A percentile compares a stretch with the other conserved stretches of the same genome.
These are phyloP conservation scores for Plagiodera versicolora DNA, from an alignment of 2,888 invertebrate genomes.

Conservation along the genomic window DNA sequence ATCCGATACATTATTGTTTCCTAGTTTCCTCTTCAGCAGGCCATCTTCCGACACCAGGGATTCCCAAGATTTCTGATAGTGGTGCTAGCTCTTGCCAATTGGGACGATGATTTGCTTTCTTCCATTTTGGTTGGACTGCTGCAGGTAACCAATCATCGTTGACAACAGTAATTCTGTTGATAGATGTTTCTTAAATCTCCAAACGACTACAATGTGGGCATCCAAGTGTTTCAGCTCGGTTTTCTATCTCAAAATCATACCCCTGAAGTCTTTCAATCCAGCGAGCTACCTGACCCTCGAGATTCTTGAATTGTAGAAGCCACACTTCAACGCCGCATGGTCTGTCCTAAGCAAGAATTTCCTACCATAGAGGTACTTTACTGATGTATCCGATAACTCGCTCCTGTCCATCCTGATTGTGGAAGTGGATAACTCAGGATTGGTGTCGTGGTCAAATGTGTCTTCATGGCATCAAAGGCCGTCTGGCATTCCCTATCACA, in stretches of 20 bases:
- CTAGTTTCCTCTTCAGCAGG: neutral
- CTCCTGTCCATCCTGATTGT: conserved; percentile 21
- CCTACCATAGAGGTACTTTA: conserved; percentile 39
- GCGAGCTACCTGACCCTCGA: conserved; percentile 44
- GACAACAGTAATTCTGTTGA: neutral
- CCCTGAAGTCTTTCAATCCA: conserved; percentile 41
- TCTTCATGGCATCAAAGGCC: neutral
- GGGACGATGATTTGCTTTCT: neutral
- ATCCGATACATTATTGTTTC: neutral
- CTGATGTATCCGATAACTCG: conserved; percentile 37
- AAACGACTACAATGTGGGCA: conserved; percentile 18
- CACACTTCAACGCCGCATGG: conserved; percentile 43
- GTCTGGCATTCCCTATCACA: neutral
- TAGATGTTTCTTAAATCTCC: neutral
- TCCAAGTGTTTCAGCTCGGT: neutral
- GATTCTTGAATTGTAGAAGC: conserved; percentile 42
- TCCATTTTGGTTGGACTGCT: neutral
- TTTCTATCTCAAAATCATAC: conserved; percentile 36
- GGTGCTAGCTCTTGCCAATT: conserved; percentile 5
- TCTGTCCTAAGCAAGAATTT: conserved; percentile 37
- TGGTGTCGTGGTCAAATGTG: neutral
- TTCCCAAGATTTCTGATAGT: neutral
- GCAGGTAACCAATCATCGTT: neutral
- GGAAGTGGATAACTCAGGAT: conserved; percentile 11
- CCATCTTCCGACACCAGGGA: conserved; percentile 6